Percentiles rank a stretch among this genome's conserved stretches.
Evolutionary conservation across 2,888 invertebrate species (phyloP).

Genomic region (Perizoma flavofasciatum): DNA sequence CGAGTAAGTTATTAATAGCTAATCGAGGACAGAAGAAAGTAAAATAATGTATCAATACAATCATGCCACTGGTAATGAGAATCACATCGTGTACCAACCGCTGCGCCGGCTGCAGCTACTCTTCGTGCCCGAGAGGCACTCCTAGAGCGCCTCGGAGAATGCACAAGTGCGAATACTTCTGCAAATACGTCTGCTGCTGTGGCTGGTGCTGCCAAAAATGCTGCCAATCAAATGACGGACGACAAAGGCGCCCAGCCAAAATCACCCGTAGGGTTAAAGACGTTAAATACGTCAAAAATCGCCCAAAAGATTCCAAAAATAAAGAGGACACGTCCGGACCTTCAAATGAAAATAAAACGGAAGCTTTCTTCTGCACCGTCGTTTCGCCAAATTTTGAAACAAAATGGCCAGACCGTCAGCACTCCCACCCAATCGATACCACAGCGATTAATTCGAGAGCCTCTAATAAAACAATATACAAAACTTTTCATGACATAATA

Average conservation of each 20-base stretch:
- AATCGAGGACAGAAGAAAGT: conserved; percentile 19
- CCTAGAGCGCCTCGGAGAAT: conserved; percentile 5
- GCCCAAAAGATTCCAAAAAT: conserved; percentile 19
- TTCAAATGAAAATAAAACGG: conserved; percentile 27
- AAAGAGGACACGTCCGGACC: conserved; percentile 16
- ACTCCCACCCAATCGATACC: conserved; percentile 11
- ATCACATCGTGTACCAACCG: conserved; percentile 19
- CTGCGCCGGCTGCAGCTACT: conserved; percentile 21
- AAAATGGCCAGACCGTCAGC: conserved; percentile 27
- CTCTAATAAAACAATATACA: conserved; percentile 26
- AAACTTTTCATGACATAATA: conserved; percentile 30
- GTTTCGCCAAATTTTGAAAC: conserved; percentile 28
- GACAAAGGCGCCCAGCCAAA: conserved; percentile 11
- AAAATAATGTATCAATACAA: conserved; percentile 28
- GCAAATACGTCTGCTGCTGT: conserved; percentile 31
- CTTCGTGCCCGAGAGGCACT: conserved; percentile 11
- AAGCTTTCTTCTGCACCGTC: conserved; percentile 39
- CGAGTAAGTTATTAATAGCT: neutral
- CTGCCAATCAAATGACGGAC: neutral
- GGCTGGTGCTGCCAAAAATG: conserved; percentile 24
- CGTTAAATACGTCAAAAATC: conserved; percentile 32
- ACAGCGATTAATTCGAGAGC: conserved; percentile 26
- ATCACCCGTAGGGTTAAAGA: conserved; percentile 36
- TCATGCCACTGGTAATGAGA: conserved; percentile 24
- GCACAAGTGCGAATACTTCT: conserved; percentile 24